Evolutionary conservation across 2,888 invertebrate species (phyloP).

Genomic region (Trichogramma evanescens): DNA sequence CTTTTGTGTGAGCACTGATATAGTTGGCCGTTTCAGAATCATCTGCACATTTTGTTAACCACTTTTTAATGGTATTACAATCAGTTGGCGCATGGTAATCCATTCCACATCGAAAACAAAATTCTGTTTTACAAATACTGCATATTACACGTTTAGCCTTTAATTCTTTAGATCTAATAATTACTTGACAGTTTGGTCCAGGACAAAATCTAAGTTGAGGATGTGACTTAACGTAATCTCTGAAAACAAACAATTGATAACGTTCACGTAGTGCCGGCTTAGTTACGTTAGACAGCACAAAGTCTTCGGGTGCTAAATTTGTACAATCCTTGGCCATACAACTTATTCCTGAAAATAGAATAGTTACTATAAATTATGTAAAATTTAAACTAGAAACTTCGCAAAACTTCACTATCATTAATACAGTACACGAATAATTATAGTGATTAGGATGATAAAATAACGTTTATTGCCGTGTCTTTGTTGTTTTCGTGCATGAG

Average conservation of each 20-base stretch:
- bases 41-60: conserved; percentile 99
- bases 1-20: conserved; percentile 96
- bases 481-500: too few species aligned
- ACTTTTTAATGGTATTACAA: conserved; percentile 88
- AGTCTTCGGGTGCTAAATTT: conserved; percentile 92
- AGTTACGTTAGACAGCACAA: conserved; percentile 78
- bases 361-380: not conserved
- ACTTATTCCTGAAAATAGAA: conserved; percentile 67
- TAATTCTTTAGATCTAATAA: conserved; percentile 76
- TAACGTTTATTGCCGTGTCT: too few species aligned
- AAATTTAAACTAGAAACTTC: not conserved
- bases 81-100: conserved; percentile 98
- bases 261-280: conserved; percentile 79
- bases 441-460: too few species aligned
- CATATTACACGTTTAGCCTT: conserved; percentile 84
- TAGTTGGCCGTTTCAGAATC: conserved; percentile 99
- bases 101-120: conserved; percentile 91
- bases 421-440: too few species aligned
- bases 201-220: conserved; percentile 89
- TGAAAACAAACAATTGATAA: conserved; percentile 92
- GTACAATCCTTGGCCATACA: conserved; percentile 96
- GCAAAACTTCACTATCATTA: not conserved
- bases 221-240: conserved; percentile 91
- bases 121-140: conserved; percentile 77
- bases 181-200: conserved; percentile 88